Percentiles rank a stretch among this genome's conserved stretches.
Conservation (phyloP, 2,113 vertebrate species). For the Pandion haliaetus region DNA sequence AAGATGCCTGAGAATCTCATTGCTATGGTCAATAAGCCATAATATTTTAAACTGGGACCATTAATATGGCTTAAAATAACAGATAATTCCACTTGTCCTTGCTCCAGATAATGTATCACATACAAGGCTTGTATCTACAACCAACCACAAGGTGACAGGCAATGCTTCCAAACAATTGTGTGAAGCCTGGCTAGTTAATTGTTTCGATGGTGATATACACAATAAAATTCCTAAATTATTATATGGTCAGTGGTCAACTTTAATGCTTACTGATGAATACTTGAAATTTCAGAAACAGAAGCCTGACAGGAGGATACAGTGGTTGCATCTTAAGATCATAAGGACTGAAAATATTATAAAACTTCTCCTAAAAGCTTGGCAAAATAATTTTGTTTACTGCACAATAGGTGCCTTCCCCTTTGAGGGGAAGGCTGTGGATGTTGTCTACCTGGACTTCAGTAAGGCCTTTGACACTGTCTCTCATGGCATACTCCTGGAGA, state of each 20-base stretch:
- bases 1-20: neutral
- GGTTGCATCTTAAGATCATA: neutral
- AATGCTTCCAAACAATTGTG: neutral
- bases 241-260: neutral
- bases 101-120: neutral
- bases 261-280: neutral
- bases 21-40: neutral
- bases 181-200: neutral
- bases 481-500: no score
- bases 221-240: neutral
- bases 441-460: no score
- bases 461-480: no score
- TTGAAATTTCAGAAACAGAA: neutral
- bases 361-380: neutral
- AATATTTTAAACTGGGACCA: neutral
- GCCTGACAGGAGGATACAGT: neutral
- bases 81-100: neutral
- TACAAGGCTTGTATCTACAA: neutral
- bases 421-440: no score
- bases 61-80: neutral
- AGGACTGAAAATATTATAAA: neutral
- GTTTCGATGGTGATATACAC: neutral
- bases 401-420: neutral
- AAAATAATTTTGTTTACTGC: neutral
- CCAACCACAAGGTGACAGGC: slow-evolving; percentile 42